Evolutionary conservation across 2,113 vertebrate genomes (phyloP).

Genomic region (Hyperoodon ampullatus): DNA sequence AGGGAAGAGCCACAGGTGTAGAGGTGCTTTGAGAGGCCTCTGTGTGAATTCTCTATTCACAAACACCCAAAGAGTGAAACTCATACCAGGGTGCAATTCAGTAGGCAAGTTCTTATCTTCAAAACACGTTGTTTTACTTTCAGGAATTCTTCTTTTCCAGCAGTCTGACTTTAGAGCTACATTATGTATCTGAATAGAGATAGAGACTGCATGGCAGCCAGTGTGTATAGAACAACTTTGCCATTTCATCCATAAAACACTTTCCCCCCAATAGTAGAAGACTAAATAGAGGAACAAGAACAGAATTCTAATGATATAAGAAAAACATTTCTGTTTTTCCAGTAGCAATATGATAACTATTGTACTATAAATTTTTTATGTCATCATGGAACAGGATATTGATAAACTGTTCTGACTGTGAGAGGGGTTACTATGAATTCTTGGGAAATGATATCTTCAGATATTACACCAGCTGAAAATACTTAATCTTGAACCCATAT

Average conservation of each 20-base stretch:
- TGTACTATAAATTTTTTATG: not conserved
- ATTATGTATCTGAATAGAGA: not conserved
- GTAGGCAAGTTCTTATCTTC: conserved; percentile 65
- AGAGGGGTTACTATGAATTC: conserved; percentile 3
- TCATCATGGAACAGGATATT: not conserved
- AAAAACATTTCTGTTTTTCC: not conserved
- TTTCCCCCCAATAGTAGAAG: not conserved
- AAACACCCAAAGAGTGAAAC: not conserved
- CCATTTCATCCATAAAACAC: not conserved
- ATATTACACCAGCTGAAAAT: not conserved
- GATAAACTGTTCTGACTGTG: not conserved
- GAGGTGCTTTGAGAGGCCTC: not conserved
- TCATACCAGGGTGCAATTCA: conserved; percentile 25
- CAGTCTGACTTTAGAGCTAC: conserved; percentile 61
- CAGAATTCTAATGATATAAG: conserved; percentile 44
- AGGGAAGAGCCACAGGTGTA: not conserved
- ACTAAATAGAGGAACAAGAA: not conserved
- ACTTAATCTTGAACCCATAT: not conserved
- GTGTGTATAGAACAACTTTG: not conserved
- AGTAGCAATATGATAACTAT: not conserved
- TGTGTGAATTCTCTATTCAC: not conserved
- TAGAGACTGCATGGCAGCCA: conserved; percentile 12
- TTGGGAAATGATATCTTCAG: not conserved
- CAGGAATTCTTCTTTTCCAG: conserved; percentile 56
- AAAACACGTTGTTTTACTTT: conserved; percentile 67